phyloP scores from a whole-genome alignment of 1,140 invertebrate genomes.

The Cydia amplana region DNA sequence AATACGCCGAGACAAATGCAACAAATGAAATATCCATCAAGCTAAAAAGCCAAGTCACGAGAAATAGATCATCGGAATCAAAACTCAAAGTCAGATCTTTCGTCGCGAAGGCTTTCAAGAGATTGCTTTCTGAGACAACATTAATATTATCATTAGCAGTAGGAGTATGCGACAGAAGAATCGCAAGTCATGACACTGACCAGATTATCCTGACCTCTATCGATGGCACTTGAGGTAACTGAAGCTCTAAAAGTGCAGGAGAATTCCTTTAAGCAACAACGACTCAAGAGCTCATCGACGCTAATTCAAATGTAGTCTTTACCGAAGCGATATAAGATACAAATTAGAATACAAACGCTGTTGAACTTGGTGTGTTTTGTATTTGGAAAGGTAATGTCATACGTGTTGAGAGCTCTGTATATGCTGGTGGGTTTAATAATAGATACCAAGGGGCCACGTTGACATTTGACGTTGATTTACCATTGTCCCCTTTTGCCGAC shows the following conservation, averaged over 20 bases:
- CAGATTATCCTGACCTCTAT: constrained; percentile 47
- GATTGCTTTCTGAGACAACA: constrained; percentile 69
- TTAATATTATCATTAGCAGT: constrained; percentile 76
- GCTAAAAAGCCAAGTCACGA: constrained; percentile 25
- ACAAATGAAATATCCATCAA: constrained; percentile 30
- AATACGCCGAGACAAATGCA: constrained; percentile 19
- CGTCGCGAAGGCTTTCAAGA: constrained; percentile 47
- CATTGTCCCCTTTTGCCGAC: constrained; percentile 67
- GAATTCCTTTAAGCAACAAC: background rate
- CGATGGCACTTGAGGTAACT: constrained; percentile 34
- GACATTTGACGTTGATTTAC: constrained; percentile 77
- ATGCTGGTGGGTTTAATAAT: constrained; percentile 53
- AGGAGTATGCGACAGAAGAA: constrained; percentile 71
- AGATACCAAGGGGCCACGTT: constrained; percentile 58
- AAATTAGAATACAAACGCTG: background rate
- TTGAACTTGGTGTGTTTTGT: constrained; percentile 2
- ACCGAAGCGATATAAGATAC: background rate
- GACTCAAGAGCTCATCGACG: background rate
- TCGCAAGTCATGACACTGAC: constrained; percentile 61
- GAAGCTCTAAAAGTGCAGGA: background rate
- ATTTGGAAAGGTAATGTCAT: constrained; percentile 49
- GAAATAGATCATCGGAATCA: constrained; percentile 41
- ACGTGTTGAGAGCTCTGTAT: constrained; percentile 48
- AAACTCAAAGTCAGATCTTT: constrained; percentile 54
- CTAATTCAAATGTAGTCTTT: background rate